Percentiles rank a stretch among this genome's conserved stretches.
phyloP scores from a whole-genome alignment of 2,888 invertebrate species.

The Notocelia uddmanniana region DNA sequence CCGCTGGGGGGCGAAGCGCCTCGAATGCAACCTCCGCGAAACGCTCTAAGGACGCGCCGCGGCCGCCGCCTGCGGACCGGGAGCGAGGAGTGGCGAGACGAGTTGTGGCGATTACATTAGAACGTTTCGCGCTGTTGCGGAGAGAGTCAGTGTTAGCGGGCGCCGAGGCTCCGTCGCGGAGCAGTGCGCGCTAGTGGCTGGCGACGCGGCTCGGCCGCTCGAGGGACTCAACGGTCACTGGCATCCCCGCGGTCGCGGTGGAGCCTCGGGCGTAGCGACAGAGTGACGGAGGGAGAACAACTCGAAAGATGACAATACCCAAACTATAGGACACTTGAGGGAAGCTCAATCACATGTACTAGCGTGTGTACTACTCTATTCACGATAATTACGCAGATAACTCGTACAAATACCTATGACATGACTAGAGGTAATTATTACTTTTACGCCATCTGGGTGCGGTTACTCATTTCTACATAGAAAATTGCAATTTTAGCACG shows the following conservation, averaged over 20 bases:
- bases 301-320: neutral
- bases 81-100: constrained; percentile 60
- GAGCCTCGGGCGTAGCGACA: constrained; percentile 12
- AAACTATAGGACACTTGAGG: constrained; percentile 4
- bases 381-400: neutral
- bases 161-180: neutral
- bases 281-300: constrained; percentile 21
- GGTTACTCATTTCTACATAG: neutral
- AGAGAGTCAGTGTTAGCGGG: constrained; percentile 47
- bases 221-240: no score
- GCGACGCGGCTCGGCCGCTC: no score
- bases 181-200: neutral
- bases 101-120: constrained; percentile 64
- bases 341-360: neutral
- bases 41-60: constrained; percentile 88
- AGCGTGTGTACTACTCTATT: neutral
- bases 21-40: constrained; percentile 92
- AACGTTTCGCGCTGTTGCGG: constrained; percentile 80
- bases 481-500: neutral
- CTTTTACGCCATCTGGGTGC: neutral
- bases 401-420: constrained; percentile 1
- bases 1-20: constrained; percentile 88
- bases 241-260: constrained; percentile 50
- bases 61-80: constrained; percentile 84
- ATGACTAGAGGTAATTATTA: neutral